phyloP scores from a whole-genome alignment of 2,797 vertebrate species.

The Muraenolepis orangiensis region DNA sequence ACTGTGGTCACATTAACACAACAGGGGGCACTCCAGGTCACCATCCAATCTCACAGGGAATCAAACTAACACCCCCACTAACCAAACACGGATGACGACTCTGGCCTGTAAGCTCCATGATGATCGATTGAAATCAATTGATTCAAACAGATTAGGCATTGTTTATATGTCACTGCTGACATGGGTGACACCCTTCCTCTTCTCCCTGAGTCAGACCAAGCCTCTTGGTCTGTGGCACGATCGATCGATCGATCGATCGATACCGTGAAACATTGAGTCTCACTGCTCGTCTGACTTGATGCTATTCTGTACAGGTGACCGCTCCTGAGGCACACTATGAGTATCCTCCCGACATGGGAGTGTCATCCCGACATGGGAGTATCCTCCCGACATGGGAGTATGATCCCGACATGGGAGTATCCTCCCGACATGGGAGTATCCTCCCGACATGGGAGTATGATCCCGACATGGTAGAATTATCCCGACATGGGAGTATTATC shows the following conservation, averaged over 20 bases:
- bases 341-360: too few relatives aligned
- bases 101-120: background rate
- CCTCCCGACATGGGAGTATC: too few relatives aligned
- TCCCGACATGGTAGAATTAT: too few relatives aligned
- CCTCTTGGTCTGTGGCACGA: slow-evolving; percentile 6
- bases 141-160: background rate
- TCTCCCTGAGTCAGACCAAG: slow-evolving; percentile 22
- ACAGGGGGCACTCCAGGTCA: background rate
- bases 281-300: too few relatives aligned
- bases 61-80: background rate
- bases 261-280: slow-evolving; percentile 11
- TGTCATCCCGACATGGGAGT: too few relatives aligned
- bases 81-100: background rate
- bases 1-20: background rate
- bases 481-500: background rate
- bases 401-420: too few relatives aligned
- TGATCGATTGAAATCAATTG: background rate
- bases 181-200: slow-evolving; percentile 42
- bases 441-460: too few relatives aligned
- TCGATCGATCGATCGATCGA: too few relatives aligned
- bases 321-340: too few relatives aligned
- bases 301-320: too few relatives aligned
- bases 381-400: too few relatives aligned
- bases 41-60: background rate
- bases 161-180: slow-evolving; percentile 5